Evolutionary conservation across 2,888 invertebrate genomes (phyloP).

Genomic region (Ennomos quercinarius): DNA sequence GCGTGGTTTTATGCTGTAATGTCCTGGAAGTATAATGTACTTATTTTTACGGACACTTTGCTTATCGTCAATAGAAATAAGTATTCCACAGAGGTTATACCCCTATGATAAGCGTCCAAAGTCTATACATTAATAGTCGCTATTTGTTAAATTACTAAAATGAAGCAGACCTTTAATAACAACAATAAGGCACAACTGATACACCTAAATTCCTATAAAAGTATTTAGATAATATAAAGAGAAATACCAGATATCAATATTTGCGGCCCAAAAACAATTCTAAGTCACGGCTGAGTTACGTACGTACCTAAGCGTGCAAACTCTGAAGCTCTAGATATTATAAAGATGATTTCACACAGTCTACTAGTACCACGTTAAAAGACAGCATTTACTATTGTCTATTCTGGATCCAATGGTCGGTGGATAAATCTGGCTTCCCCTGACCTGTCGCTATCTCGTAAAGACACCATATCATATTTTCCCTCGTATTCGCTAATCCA

Average conservation of each 20-base stretch:
- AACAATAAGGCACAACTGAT: too few relatives aligned
- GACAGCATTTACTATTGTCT: not conserved
- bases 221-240: constrained; percentile 45
- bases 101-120: too few relatives aligned
- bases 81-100: too few relatives aligned
- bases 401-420: constrained; percentile 23
- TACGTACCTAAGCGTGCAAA: constrained; percentile 43
- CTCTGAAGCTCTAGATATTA: constrained; percentile 45
- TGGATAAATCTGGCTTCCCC: constrained; percentile 37
- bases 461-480: constrained; percentile 63
- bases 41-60: too few relatives aligned
- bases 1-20: too few relatives aligned
- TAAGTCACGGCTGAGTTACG: constrained; percentile 49
- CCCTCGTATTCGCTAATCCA: constrained; percentile 52
- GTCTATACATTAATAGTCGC: too few relatives aligned
- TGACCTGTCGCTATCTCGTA: constrained; percentile 57
- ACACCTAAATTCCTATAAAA: too few relatives aligned
- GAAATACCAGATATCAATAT: constrained; percentile 34
- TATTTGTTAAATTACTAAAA: too few relatives aligned
- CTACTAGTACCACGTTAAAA: constrained; percentile 49
- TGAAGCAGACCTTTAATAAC: constrained; percentile 2
- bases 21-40: too few relatives aligned
- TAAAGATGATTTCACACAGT: constrained; percentile 55
- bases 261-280: constrained; percentile 24
- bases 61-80: too few relatives aligned